phyloP scores from a whole-genome alignment of 1,140 invertebrate species.

The Cydia pomonella region DNA sequence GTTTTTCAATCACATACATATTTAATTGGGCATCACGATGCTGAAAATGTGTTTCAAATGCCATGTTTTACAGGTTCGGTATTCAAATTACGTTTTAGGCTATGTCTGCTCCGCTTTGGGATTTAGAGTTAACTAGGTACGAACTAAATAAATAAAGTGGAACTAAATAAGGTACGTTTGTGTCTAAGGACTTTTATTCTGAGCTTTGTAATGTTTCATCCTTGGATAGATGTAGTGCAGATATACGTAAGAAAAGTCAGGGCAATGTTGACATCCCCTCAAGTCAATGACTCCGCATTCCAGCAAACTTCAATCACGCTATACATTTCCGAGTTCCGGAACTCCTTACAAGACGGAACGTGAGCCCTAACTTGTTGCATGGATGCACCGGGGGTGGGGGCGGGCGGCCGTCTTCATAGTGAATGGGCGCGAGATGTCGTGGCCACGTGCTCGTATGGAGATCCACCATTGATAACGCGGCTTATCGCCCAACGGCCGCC shows the following conservation, averaged over 20 bases:
- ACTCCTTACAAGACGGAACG: slow-evolving; percentile 64
- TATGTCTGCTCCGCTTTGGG: slow-evolving; percentile 18
- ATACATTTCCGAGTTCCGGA: slow-evolving; percentile 47
- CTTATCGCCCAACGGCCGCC: slow-evolving; percentile 62
- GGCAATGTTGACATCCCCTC: slow-evolving; percentile 17
- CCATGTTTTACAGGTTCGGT: slow-evolving; percentile 69
- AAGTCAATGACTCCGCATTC: slow-evolving; percentile 26
- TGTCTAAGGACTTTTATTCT: not conserved
- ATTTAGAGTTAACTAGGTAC: slow-evolving; percentile 1
- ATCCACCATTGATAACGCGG: slow-evolving; percentile 76
- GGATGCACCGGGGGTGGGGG: slow-evolving; percentile 65
- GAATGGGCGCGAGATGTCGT: slow-evolving; percentile 78
- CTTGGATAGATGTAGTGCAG: not conserved
- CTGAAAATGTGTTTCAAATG: slow-evolving; percentile 74
- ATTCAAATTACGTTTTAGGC: slow-evolving; percentile 58
- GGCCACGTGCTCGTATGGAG: slow-evolving; percentile 73
- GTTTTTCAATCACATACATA: slow-evolving; percentile 81
- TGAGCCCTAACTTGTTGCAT: slow-evolving; percentile 78
- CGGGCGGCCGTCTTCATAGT: slow-evolving; percentile 67
- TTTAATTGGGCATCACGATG: slow-evolving; percentile 78
- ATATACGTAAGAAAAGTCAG: not conserved
- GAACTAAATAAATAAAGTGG: too few relatives aligned
- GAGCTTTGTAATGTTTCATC: not conserved
- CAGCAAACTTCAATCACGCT: slow-evolving; percentile 30
- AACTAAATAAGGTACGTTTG: too few relatives aligned